Conservation (phyloP, 2,888 invertebrate genomes). For the Caenorhabditis sp. region DNA sequence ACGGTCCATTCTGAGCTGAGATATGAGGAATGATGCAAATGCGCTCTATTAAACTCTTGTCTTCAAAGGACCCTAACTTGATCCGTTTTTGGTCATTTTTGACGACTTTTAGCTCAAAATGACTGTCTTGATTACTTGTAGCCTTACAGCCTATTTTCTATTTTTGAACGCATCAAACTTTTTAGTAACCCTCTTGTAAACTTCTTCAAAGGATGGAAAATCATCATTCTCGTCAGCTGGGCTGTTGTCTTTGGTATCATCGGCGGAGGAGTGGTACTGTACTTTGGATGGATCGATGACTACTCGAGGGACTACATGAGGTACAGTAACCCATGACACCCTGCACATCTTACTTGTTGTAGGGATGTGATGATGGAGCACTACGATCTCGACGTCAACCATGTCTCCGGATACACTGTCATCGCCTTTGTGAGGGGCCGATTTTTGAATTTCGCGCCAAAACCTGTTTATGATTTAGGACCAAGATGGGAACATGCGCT, state of each 20-base stretch:
- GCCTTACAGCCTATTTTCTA: too few relatives aligned
- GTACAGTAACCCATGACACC: background rate
- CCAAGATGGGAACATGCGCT: constrained; percentile 24
- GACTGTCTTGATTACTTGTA: too few relatives aligned
- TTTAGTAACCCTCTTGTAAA: constrained; percentile 21
- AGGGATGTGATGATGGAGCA: constrained; percentile 36
- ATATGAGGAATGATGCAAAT: background rate
- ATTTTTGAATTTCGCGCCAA: too few relatives aligned
- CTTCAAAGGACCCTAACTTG: too few relatives aligned
- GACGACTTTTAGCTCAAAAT: background rate
- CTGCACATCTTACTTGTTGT: background rate
- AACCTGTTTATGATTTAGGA: background rate
- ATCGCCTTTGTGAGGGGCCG: constrained; percentile 37
- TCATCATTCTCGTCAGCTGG: constrained; percentile 23
- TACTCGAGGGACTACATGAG: constrained; percentile 48
- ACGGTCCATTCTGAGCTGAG: too few relatives aligned
- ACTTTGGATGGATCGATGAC: constrained; percentile 38
- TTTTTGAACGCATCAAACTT: too few relatives aligned
- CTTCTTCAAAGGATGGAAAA: constrained; percentile 37
- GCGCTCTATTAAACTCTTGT: too few relatives aligned
- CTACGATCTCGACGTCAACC: constrained; percentile 32
- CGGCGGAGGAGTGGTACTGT: constrained; percentile 30
- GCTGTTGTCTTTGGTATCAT: constrained; percentile 24
- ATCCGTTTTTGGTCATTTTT: background rate
- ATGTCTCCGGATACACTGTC: constrained; percentile 40